These are phyloP conservation scores for Margarornis squamiger DNA, from an alignment of 2,797 vertebrate genomes.

Conservation along the genomic window DNA sequence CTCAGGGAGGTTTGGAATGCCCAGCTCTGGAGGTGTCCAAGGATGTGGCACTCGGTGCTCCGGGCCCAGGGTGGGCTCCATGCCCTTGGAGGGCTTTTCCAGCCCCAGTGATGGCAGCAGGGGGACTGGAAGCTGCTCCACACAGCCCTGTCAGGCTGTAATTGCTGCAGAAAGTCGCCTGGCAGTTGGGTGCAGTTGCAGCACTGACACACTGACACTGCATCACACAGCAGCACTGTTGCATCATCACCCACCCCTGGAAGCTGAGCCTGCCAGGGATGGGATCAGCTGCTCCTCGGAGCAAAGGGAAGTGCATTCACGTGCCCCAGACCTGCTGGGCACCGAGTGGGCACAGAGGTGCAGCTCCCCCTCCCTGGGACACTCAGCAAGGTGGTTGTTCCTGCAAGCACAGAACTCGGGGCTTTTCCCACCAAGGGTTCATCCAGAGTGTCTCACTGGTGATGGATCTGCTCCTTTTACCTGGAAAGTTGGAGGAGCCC, in stretches of 20 bases:
- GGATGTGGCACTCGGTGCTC: neutral
- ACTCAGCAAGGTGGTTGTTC: neutral
- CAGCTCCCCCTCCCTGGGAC: neutral
- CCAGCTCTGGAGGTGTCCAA: neutral
- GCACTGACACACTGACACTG: neutral
- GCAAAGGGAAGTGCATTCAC: neutral
- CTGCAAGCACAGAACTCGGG: neutral
- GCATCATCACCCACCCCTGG: neutral
- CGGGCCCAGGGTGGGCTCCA: neutral
- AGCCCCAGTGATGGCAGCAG: neutral
- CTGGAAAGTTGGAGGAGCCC: neutral
- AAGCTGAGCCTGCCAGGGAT: neutral
- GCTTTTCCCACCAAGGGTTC: neutral
- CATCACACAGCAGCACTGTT: neutral
- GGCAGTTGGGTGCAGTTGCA: neutral
- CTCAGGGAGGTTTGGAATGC: neutral
- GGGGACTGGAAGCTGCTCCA: neutral
- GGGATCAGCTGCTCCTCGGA: neutral
- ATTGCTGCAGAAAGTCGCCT: neutral
- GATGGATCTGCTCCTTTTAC: rapidly evolving
- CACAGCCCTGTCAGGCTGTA: neutral
- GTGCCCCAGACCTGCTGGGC: neutral
- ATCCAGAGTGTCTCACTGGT: rapidly evolving
- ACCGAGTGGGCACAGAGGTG: rapidly evolving
- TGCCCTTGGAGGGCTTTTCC: neutral